Conservation (phyloP, 2,888 invertebrate species). For the Mythimna vitellina region DNA sequence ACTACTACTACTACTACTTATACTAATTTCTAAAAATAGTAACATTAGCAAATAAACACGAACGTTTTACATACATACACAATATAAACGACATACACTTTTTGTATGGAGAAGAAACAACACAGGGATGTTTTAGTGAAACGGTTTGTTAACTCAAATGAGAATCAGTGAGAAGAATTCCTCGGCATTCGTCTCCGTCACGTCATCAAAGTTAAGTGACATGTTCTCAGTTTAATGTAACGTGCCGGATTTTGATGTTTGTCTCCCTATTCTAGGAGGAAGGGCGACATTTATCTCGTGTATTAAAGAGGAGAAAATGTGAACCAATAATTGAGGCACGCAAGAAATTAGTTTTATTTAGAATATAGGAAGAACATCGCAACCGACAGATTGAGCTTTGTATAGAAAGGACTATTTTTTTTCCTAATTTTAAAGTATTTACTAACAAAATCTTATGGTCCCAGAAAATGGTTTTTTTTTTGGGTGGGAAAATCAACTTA, state of each 20-base stretch:
- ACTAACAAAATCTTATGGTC: too few species aligned
- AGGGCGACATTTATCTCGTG: background rate
- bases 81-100: too few species aligned
- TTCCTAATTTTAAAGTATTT: too few species aligned
- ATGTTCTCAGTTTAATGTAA: conserved; percentile 54
- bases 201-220: conserved; percentile 58
- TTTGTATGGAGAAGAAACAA: conserved; percentile 1
- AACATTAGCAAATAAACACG: too few species aligned
- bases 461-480: too few species aligned
- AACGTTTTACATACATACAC: too few species aligned
- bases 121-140: background rate
- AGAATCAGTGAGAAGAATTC: conserved; percentile 72
- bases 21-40: too few species aligned
- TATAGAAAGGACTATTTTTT: too few species aligned
- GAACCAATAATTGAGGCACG: background rate
- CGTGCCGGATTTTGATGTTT: conserved; percentile 37
- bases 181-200: conserved; percentile 71
- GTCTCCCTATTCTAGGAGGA: conserved; percentile 9
- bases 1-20: too few species aligned
- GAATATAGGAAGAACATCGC: too few species aligned
- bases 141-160: conserved; percentile 71
- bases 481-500: too few species aligned
- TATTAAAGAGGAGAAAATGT: background rate
- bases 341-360: background rate
- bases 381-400: too few species aligned